Base-by-base conservation (phyloP, 1,140 invertebrate genomes). In the Ips typographus region DNA sequence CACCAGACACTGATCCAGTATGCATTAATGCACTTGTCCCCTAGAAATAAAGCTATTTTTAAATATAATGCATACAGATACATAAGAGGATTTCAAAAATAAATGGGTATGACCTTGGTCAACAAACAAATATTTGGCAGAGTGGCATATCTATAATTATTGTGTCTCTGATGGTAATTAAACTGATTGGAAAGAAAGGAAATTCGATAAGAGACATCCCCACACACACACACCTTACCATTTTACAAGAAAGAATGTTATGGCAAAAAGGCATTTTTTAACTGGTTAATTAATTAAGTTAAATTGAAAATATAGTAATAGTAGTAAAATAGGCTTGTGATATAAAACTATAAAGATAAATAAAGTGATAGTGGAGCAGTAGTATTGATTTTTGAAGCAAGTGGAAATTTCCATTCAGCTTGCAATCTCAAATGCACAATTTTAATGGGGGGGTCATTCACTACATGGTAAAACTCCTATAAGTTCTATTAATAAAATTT, bases 311-410 rank as follows among this genome's bases (percentile, higher is more conserved):
- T 6, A 2, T 49, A 49, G 3, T 2, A 3, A 8, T 49, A 8
- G 44, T 3, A 8, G 44, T 49, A 49, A 49, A 22, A 3, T 49
- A 6, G 22, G 44, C 2, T 8, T 3, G 2, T 8, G 44, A 2
- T 49, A 49, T 49, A 49, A 49, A 49, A 22, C 44, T 49, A 49
- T 1, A 49, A 8, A 49, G 6, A 49, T 49, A 8, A 49, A 22
- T 3, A 49, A 49, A 49, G 7, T 49, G 44, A 22, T 49, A 49
- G 22, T 3, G 22, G 44, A 49, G 44, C 7, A 8, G 37, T 3
- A n/a, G 39, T 66, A 66, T 66, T 58, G 64, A 66, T 66, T 66
- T 66, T 66, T 40, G 6, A 41, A 4, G 36, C n/a, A n/a, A 58
- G 37, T 66, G 64, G 64, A 66, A 66, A 66, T 47, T 66, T 66